Conservation (phyloP, 2,888 invertebrate genomes). For the Epinotia bilunana region DNA sequence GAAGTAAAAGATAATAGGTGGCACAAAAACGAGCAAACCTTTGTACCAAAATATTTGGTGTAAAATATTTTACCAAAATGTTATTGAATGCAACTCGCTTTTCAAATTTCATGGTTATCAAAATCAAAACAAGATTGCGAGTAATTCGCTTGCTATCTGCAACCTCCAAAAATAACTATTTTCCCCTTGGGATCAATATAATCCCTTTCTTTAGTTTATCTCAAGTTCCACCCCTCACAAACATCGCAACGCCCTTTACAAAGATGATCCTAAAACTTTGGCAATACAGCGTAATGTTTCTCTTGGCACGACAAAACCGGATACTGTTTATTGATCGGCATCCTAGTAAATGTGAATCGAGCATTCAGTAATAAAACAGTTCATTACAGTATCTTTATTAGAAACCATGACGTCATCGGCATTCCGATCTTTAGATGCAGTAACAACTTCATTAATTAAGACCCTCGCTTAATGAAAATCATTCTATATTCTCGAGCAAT, state of each 20-base stretch:
- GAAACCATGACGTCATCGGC: constrained; percentile 39
- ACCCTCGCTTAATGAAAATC: constrained; percentile 1
- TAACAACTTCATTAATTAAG: constrained; percentile 47
- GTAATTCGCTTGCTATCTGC: constrained; percentile 27
- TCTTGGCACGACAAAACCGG: constrained; percentile 23
- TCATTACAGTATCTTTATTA: constrained; percentile 43
- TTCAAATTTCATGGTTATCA: not conserved
- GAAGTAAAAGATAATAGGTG: too few species aligned
- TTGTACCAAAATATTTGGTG: too few species aligned
- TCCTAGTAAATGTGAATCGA: constrained; percentile 38
- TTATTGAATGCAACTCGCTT: not conserved
- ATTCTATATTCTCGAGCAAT: not conserved
- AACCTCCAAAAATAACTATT: constrained; percentile 41
- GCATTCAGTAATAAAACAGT: constrained; percentile 42
- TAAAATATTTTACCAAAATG: not conserved
- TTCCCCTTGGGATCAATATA: constrained; percentile 45
- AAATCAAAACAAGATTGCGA: constrained; percentile 33
- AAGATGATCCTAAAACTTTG: constrained; percentile 45
- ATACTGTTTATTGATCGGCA: constrained; percentile 36
- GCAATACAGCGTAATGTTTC: constrained; percentile 41
- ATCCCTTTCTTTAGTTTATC: constrained; percentile 46
- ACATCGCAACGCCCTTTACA: constrained; percentile 43
- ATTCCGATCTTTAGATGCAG: constrained; percentile 43
- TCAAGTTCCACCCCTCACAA: constrained; percentile 45
- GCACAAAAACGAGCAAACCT: not conserved